phyloP scores from a whole-genome alignment of 2,888 invertebrate genomes.

The Tethea ocularis region DNA sequence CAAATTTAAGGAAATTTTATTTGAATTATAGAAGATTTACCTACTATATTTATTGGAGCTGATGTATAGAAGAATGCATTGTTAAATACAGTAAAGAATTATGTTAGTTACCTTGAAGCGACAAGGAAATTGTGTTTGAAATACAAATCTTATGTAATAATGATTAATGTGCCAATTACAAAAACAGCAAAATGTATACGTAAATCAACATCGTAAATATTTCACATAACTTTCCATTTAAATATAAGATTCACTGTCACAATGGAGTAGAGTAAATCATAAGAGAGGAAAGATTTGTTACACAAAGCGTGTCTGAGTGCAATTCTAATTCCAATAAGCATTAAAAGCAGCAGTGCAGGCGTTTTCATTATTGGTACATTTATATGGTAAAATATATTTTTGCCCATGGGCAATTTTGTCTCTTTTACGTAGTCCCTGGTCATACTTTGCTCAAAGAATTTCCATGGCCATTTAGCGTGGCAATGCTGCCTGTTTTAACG shows the following conservation, averaged over 20 bases:
- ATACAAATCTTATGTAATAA: not conserved
- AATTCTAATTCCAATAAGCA: constrained; percentile 3
- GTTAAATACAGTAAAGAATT: not conserved
- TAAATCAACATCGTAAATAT: constrained; percentile 1
- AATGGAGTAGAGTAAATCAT: not conserved
- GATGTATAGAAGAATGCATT: not conserved
- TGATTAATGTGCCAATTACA: not conserved
- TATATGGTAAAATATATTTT: not conserved
- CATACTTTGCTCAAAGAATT: no score
- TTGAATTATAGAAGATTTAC: not conserved
- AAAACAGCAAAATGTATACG: not conserved
- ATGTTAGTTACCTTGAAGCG: no score
- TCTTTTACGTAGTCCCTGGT: no score
- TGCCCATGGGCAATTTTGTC: no score
- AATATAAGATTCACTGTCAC: not conserved
- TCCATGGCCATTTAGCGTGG: no score
- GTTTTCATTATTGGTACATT: not conserved
- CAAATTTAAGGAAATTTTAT: not conserved
- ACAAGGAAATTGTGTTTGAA: no score
- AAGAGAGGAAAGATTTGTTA: not conserved
- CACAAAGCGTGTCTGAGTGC: not conserved
- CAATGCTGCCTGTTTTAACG: no score
- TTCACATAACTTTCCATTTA: not conserved
- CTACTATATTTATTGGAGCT: not conserved
- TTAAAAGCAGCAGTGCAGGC: not conserved